Evolutionary conservation across 2,888 invertebrate species (phyloP).

Genomic region (Lasioglossum villosulum): DNA sequence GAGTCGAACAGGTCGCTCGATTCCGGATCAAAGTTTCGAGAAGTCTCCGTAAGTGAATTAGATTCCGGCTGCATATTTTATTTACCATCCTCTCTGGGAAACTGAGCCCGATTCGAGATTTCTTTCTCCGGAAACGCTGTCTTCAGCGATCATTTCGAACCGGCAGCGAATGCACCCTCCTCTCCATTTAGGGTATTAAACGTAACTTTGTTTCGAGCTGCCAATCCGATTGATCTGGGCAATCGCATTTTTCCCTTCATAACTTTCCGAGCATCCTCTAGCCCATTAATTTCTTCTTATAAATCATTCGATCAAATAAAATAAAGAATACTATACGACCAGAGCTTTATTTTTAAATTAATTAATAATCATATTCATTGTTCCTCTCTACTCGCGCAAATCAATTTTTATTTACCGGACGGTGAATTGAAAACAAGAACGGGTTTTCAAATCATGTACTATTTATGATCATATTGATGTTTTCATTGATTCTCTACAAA

Average conservation of each 20-base stretch:
- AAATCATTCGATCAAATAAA: no score
- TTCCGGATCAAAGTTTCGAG: not conserved
- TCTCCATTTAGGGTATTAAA: not conserved
- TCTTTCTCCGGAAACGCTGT: not conserved
- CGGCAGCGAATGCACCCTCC: not conserved
- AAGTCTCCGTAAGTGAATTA: slow-evolving; percentile 18
- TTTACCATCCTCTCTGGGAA: not conserved
- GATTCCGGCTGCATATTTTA: slow-evolving; percentile 4
- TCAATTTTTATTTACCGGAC: no score
- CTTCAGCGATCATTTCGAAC: not conserved
- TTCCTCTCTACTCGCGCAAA: no score
- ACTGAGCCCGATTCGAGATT: not conserved
- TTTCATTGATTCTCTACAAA: no score
- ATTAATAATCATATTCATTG: no score
- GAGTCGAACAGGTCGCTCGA: not conserved
- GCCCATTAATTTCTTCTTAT: not conserved
- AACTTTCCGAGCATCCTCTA: not conserved
- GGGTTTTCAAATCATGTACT: no score
- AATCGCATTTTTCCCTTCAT: not conserved
- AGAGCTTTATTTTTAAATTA: no score
- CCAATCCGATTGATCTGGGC: not conserved
- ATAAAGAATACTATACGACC: no score
- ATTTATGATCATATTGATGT: no score
- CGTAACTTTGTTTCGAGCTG: not conserved
- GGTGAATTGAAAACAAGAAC: no score